Conservation (phyloP, 2,113 vertebrate species). For the Baryphthengus martii region DNA sequence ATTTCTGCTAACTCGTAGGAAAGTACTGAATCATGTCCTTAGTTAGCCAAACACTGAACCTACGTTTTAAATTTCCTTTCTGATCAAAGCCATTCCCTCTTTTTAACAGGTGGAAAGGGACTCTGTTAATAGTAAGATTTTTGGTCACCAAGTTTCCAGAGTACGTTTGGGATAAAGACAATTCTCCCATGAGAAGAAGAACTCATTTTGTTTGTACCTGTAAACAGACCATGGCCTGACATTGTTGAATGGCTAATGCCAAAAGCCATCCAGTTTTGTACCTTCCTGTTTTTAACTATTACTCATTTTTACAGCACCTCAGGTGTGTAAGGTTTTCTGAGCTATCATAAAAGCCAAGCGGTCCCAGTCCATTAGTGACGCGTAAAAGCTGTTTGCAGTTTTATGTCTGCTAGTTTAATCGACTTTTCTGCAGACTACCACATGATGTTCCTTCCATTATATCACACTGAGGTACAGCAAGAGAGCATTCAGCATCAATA, state of each 20-base stretch:
- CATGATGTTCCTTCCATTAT: conserved; percentile 39
- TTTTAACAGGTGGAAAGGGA: conserved; percentile 26
- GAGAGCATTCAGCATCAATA: background rate
- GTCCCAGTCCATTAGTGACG: conserved; percentile 52
- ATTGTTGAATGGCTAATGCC: conserved; percentile 14
- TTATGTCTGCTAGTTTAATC: conserved; percentile 61
- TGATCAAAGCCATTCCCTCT: background rate
- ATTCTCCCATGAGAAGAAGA: background rate
- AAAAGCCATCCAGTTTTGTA: conserved; percentile 26
- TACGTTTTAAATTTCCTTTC: background rate
- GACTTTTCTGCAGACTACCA: conserved; percentile 54
- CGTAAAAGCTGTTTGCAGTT: conserved; percentile 57
- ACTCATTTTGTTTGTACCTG: conserved; percentile 11
- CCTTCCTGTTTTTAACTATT: conserved; percentile 60
- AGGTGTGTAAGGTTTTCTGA: conserved; percentile 51
- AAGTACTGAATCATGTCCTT: background rate
- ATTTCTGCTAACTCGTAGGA: background rate
- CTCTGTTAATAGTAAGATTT: background rate
- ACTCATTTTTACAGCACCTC: conserved; percentile 56
- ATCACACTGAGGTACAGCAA: conserved; percentile 49
- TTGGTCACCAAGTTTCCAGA: conserved; percentile 7
- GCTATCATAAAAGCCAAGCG: conserved; percentile 39
- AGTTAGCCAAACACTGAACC: background rate
- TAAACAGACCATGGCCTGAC: conserved; percentile 23
- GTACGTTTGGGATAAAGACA: background rate